A percentile compares a stretch with the other conserved stretches of the same genome.
Evolutionary conservation across 2,113 vertebrate species (phyloP).

Genomic region (Chaetorhynchus papuensis): DNA sequence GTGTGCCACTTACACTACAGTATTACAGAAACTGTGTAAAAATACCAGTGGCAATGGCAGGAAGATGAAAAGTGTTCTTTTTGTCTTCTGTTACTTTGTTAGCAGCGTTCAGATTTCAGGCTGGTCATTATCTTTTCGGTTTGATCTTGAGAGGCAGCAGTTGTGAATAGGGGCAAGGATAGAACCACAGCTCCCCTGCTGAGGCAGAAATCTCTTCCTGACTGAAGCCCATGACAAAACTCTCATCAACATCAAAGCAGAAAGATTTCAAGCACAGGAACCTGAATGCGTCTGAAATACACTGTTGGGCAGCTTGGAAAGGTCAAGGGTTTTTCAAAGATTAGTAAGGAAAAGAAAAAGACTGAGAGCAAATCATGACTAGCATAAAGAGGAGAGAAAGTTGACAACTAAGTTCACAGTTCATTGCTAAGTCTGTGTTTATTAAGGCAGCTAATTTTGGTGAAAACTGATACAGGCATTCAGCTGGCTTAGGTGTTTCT

Average conservation of each 20-base stretch:
- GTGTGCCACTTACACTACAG: background rate
- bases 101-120: background rate
- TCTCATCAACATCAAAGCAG: background rate
- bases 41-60: background rate
- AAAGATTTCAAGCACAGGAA: background rate
- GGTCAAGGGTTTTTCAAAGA: background rate
- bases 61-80: background rate
- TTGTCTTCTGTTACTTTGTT: background rate
- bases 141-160: background rate
- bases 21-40: background rate
- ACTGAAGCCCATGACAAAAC: conserved; percentile 7
- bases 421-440: background rate
- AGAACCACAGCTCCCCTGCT: background rate
- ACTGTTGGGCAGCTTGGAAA: background rate
- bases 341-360: background rate
- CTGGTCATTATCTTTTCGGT: background rate
- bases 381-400: background rate
- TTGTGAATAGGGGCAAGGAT: background rate
- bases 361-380: background rate
- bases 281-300: background rate
- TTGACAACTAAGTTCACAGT: background rate
- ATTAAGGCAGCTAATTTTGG: background rate
- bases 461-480: background rate
- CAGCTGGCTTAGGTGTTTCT: background rate
- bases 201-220: background rate